Percentiles rank a stretch among this genome's conserved stretches.
phyloP scores from a whole-genome alignment of 2,888 invertebrate species.

The Xanthorhoe designata region DNA sequence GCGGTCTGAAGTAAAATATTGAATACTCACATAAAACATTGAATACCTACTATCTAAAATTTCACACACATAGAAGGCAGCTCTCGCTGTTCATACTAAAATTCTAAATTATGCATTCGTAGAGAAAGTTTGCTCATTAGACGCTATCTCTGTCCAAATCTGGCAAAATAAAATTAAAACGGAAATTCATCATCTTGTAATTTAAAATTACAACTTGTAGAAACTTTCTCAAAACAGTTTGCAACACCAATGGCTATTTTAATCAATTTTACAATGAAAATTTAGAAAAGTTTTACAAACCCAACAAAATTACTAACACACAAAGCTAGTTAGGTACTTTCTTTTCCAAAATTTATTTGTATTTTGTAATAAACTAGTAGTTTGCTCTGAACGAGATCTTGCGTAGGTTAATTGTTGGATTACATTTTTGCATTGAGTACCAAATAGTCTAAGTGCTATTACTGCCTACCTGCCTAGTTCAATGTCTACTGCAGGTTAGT shows the following conservation, averaged over 20 bases:
- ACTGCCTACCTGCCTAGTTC: no score
- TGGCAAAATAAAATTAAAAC: constrained; percentile 19
- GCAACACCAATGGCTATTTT: not conserved
- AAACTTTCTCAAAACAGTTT: not conserved
- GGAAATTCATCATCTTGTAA: constrained; percentile 21
- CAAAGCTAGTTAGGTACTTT: not conserved
- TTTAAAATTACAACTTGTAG: not conserved
- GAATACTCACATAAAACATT: no score
- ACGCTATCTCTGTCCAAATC: constrained; percentile 30
- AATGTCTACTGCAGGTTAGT: no score
- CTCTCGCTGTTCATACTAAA: constrained; percentile 24
- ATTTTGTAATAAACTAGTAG: no score
- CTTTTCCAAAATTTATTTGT: not conserved
- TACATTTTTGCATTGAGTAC: no score
- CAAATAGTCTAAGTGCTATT: no score
- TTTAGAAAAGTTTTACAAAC: not conserved
- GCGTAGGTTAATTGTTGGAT: no score
- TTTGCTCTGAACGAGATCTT: no score
- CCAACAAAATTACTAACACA: not conserved
- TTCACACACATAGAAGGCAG: constrained; percentile 19
- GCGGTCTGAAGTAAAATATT: constrained; percentile 40
- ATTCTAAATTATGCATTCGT: constrained; percentile 14
- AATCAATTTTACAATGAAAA: no score
- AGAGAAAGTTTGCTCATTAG: constrained; percentile 37
- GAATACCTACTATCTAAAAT: not conserved